A percentile compares a stretch with the other conserved stretches of the same genome.
phyloP scores from a whole-genome alignment of 2,888 invertebrate species.

The Poecilus cupreus region DNA sequence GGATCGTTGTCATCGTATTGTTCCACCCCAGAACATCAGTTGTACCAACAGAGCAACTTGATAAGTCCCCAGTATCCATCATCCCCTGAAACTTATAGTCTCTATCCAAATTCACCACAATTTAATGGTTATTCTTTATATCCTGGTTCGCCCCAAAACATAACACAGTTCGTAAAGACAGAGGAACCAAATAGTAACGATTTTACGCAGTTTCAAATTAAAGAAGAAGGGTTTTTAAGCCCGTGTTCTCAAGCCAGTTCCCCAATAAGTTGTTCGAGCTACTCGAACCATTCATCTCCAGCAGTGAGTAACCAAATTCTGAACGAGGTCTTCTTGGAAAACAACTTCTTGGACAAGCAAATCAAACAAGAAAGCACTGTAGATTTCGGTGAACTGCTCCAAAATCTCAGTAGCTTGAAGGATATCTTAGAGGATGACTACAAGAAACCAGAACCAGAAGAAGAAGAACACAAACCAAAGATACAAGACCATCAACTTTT shows the following conservation, averaged over 20 bases:
- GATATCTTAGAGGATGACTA: conserved; percentile 66
- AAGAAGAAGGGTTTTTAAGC: conserved; percentile 69
- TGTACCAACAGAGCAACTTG: conserved; percentile 64
- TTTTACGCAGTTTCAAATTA: conserved; percentile 74
- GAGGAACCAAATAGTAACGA: conserved; percentile 74
- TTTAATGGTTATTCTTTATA: conserved; percentile 64
- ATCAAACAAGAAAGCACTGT: conserved; percentile 78
- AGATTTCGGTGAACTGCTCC: conserved; percentile 78
- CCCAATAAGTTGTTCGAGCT: conserved; percentile 76
- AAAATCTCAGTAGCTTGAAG: conserved; percentile 65
- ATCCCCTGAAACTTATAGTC: conserved; percentile 46
- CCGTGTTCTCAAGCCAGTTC: conserved; percentile 75
- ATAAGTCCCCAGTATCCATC: conserved; percentile 54
- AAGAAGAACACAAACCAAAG: conserved; percentile 70
- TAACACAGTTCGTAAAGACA: conserved; percentile 74
- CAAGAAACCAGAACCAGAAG: conserved; percentile 65
- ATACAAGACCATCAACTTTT: conserved; percentile 81
- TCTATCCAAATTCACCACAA: conserved; percentile 47
- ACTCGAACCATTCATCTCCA: conserved; percentile 76
- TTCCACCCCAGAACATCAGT: conserved; percentile 73
- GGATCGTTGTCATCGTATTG: conserved; percentile 71
- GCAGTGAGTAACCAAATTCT: conserved; percentile 61
- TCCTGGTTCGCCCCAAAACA: conserved; percentile 73
- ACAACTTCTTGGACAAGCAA: conserved; percentile 67
- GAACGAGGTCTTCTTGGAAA: conserved; percentile 67